Base-by-base conservation (phyloP, 2,888 invertebrate genomes). In the Chalcis sispes region DNA sequence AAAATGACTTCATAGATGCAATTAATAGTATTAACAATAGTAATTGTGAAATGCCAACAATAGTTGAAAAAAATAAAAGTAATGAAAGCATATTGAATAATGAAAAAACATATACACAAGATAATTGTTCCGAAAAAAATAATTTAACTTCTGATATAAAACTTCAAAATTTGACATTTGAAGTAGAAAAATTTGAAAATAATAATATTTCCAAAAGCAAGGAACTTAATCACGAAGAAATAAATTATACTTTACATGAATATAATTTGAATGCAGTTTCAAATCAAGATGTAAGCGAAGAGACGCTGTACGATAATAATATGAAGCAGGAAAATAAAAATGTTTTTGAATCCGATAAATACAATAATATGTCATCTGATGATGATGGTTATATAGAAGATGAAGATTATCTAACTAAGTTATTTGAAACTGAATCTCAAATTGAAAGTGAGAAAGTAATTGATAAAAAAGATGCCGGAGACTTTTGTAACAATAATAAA, bases 401-500 rank as follows among this genome's bases (percentile, higher is more conserved):
- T 25, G 4, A 71, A 36, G 29, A 32, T 20, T 23, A 32, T 48
- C 18, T 29, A 7, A 15, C 54, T n/a, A n/a, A 62, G 50, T 13
- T 18, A 10, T 18, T 27, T 0, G 27, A 36, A 27, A 10, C 15
- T n/a, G 18, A 71, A n/a, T n/a, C 18, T 1, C 4, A 36, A 15
- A 29, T 8, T 52, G 58, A 72, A 54, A 25, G 10, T 59, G 25
- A 48, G 8, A 58, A 52, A 15, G 29, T 18, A 64, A 58, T 5
- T n/a, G 3, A 32, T 18, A 61, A 61, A 36, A 67, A 25, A 40
- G 56, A 72, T 64, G 27, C 40, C 13, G 50, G 29, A 15, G 56
- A 62, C 27, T 67, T 67, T 67, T 46, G 29, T 29, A 40, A 56
- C 15, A 13, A 62, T 40, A 56, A 29, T 56, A 23, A 54, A 56